phyloP scores from a whole-genome alignment of 2,888 invertebrate genomes.

The Dendrolimus pini region DNA sequence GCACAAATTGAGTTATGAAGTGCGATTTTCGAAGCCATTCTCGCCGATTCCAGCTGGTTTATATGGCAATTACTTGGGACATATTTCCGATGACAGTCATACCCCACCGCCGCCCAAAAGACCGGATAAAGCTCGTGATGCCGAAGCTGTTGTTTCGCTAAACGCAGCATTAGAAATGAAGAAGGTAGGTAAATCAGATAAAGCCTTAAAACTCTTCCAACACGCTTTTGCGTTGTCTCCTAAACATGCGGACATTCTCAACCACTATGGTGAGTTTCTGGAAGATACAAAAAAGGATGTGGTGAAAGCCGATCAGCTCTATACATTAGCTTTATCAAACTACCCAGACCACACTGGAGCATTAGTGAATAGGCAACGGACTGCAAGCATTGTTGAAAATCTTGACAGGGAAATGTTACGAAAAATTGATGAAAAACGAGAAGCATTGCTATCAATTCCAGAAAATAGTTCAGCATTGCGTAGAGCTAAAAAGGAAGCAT shows the following conservation, averaged over 20 bases:
- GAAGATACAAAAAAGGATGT: conserved; percentile 91
- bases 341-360: conserved; percentile 90
- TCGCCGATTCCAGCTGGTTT: conserved; percentile 60
- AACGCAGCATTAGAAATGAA: conserved; percentile 92
- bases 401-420: conserved; percentile 87
- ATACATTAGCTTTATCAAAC: conserved; percentile 88
- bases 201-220: conserved; percentile 90
- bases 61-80: conserved; percentile 56
- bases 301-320: conserved; percentile 92
- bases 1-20: conserved; percentile 55
- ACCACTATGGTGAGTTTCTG: conserved; percentile 94
- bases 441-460: conserved; percentile 88
- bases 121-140: conserved; percentile 45
- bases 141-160: conserved; percentile 90
- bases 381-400: conserved; percentile 92
- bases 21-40: conserved; percentile 55
- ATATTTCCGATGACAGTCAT: conserved; percentile 37
- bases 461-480: conserved; percentile 87
- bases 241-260: conserved; percentile 93
- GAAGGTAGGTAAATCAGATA: conserved; percentile 86
- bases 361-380: conserved; percentile 87
- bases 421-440: conserved; percentile 89
- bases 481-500: conserved; percentile 95
- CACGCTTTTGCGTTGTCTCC: conserved; percentile 95
- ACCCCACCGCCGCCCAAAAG: conserved; percentile 24